Base-by-base conservation (phyloP, 2,888 invertebrate genomes). In the Luperina nickerlii region DNA sequence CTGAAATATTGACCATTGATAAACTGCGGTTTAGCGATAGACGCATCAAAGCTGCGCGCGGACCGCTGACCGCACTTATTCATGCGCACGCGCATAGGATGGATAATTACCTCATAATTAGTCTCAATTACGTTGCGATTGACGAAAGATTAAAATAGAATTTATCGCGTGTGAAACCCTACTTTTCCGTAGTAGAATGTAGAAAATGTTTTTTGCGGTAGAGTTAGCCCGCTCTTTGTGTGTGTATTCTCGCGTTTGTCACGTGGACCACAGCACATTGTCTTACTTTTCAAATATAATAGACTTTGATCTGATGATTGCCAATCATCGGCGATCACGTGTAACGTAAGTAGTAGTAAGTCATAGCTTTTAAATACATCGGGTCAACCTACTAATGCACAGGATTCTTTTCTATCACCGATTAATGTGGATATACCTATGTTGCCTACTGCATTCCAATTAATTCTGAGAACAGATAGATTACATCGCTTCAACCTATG, bases 81-180 rank as follows among this genome's bases (percentile, higher is more conserved):
- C 90, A 90, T 85, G 87, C 86, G 88, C 93, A 92, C 92, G 90
- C 90, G 90, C 88, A 84, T 24, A 67, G 63, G 75, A 60, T 48
- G 80, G 89, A 92, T 94, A 96, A 96, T 96, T 94, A 88, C 86
- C 65, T 75, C 73, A 83, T 91, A 95, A 96, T 96, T 95, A 95
- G 84, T 93, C 92, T 92, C 93, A 96, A 96, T 96, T 96, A 95
- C 88, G 85, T 90, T 85, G 93, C 92, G 93, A 95, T 96, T 95
- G 94, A 95, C 96, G 94, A 96, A 96, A 96, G 95, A 94, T 95
- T 95, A 95, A 95, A 95, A 96, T 95, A 95, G 94, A 95, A 94
- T 93, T 88, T 92, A 94, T 96, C 94, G 96, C 96, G 96, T 96
- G 96, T 94, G 93, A 93, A 94, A 90, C 91, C 85, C 82, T 94